phyloP scores from a whole-genome alignment of 2,888 invertebrate genomes.

The Schizotus pectinicornis region DNA sequence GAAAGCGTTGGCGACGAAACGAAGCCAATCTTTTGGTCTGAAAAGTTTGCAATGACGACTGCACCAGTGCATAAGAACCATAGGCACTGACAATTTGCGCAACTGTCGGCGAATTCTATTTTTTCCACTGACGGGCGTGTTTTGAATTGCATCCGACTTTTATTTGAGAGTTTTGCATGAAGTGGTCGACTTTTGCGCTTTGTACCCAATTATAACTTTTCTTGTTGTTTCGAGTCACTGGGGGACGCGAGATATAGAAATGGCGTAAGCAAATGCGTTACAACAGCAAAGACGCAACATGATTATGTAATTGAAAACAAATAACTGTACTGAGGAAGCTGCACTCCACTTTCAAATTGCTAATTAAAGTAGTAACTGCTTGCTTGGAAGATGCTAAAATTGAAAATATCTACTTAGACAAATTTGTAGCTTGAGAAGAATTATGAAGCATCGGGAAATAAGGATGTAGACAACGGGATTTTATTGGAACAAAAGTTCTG shows the following conservation, averaged over 20 bases:
- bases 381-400: no score
- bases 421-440: no score
- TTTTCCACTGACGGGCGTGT: not conserved
- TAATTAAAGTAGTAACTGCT: no score
- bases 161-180: slow-evolving; percentile 8
- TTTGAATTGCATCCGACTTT: slow-evolving; percentile 6
- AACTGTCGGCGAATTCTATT: slow-evolving; percentile 12
- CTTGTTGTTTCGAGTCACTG: slow-evolving; percentile 12
- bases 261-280: not conserved
- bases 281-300: no score
- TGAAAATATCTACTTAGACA: no score
- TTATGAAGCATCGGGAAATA: no score
- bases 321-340: no score
- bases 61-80: not conserved
- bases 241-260: slow-evolving; percentile 13
- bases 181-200: slow-evolving; percentile 3
- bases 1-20: slow-evolving; percentile 32
- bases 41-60: slow-evolving; percentile 14
- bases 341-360: no score
- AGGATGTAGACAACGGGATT: no score
- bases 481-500: no score
- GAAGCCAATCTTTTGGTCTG: slow-evolving; percentile 33
- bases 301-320: no score
- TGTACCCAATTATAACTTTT: slow-evolving; percentile 23
- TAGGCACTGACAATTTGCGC: slow-evolving; percentile 4